Percentiles rank a stretch among this genome's conserved stretches.
These are phyloP conservation scores for Amitus sp. DNA, from an alignment of 2,888 invertebrate genomes.

Conservation along the genomic window DNA sequence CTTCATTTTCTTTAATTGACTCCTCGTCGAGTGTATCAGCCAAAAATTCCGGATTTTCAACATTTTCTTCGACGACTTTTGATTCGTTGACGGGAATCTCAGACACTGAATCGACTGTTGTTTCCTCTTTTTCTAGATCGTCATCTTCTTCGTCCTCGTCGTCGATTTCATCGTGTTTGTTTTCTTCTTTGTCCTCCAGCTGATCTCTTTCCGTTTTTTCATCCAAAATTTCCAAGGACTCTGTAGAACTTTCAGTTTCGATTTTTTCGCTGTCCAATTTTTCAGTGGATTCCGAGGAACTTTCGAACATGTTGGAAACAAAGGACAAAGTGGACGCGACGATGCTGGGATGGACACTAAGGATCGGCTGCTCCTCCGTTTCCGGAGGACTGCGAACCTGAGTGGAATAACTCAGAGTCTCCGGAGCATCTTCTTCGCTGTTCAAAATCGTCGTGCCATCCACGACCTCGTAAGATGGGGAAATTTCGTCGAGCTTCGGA, in stretches of 20 bases:
- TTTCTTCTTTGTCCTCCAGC: slow-evolving; percentile 4
- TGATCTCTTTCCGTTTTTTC: slow-evolving; percentile 41
- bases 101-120: neutral
- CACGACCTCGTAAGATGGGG: slow-evolving; percentile 66
- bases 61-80: slow-evolving; percentile 10
- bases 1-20: slow-evolving; percentile 5
- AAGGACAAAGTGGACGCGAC: slow-evolving; percentile 34
- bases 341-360: slow-evolving; percentile 45
- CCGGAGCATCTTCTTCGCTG: slow-evolving; percentile 26
- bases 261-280: too few species aligned
- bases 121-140: slow-evolving; percentile 21
- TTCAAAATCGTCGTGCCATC: slow-evolving; percentile 74
- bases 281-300: slow-evolving; percentile 9
- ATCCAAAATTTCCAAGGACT: slow-evolving; percentile 34
- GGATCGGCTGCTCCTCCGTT: slow-evolving; percentile 40
- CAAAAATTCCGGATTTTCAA: slow-evolving; percentile 1
- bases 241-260: slow-evolving; percentile 17
- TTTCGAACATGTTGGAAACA: slow-evolving; percentile 22
- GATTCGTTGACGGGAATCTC: slow-evolving; percentile 2
- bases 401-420: slow-evolving; percentile 35
- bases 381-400: slow-evolving; percentile 10
- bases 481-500: slow-evolving; percentile 21
- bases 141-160: slow-evolving; percentile 33
- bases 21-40: slow-evolving; percentile 7
- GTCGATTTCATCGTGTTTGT: slow-evolving; percentile 16